phyloP scores from a whole-genome alignment of 2,113 vertebrate genomes.

The Megalops atlanticus region DNA sequence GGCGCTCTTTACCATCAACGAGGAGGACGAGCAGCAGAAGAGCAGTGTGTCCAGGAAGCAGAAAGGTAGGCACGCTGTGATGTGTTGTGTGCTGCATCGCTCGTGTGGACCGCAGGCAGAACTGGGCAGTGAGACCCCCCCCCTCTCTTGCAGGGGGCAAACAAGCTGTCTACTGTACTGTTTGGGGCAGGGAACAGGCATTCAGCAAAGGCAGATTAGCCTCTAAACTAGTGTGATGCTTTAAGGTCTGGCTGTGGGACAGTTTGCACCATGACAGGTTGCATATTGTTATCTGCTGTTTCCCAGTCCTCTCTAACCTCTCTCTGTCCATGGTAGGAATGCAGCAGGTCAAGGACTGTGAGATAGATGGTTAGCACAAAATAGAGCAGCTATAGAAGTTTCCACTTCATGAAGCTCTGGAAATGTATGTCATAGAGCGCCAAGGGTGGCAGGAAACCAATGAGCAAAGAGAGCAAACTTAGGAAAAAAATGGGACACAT shows the following conservation, averaged over 20 bases:
- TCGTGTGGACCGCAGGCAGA: too few species aligned
- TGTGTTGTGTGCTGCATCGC: too few species aligned
- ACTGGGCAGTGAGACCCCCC: too few species aligned
- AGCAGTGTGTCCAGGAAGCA: slow-evolving; percentile 65
- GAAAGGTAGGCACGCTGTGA: slow-evolving; percentile 71
- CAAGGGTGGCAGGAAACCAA: not conserved
- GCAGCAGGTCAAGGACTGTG: not conserved
- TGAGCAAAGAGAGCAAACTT: too few species aligned
- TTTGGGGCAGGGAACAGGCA: not conserved
- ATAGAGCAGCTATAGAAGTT: not conserved
- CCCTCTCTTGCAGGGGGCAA: too few species aligned
- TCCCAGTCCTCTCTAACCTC: not conserved
- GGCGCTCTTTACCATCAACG: slow-evolving; percentile 90
- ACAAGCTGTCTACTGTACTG: not conserved
- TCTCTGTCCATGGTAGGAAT: not conserved
- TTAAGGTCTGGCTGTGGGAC: not conserved
- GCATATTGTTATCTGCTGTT: not conserved
- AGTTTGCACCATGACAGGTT: not conserved
- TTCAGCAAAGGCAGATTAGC: not conserved
- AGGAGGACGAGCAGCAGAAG: slow-evolving; percentile 93
- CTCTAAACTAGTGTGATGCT: not conserved
- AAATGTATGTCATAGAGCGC: not conserved
- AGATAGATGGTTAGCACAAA: too few species aligned
- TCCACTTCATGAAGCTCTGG: not conserved
- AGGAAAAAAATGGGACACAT: not conserved